Percentiles rank a stretch among this genome's conserved stretches.
These are phyloP conservation scores for Strongylocentrotus purpuratus DNA, from an alignment of 35 echinoderm and acorn worm genomes.

Conservation along the genomic window DNA sequence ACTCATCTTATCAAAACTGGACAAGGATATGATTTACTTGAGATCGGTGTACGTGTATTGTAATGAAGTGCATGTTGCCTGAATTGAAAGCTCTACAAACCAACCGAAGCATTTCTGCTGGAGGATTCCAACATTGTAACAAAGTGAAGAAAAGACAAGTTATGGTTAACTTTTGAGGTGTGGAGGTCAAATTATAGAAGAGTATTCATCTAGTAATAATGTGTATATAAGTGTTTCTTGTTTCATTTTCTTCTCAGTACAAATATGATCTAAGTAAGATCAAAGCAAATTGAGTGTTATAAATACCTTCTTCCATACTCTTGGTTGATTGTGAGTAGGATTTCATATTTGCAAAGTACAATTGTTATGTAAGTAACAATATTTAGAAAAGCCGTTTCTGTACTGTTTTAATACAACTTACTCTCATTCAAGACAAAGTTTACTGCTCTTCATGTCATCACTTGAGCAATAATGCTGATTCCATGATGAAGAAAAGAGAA, in stretches of 20 bases:
- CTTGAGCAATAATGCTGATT: not conserved
- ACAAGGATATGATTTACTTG: not conserved
- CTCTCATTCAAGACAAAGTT: not conserved
- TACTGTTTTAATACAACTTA: not conserved
- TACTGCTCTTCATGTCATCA: too few species aligned
- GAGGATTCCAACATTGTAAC: not conserved
- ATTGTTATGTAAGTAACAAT: not conserved
- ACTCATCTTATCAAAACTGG: not conserved
- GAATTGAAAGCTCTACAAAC: not conserved
- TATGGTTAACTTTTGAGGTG: not conserved
- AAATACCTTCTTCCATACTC: not conserved
- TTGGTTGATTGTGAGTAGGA: not conserved
- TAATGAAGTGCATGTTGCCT: not conserved
- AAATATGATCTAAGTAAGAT: not conserved
- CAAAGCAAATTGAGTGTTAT: not conserved
- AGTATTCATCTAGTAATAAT: not conserved
- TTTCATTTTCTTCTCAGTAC: not conserved
- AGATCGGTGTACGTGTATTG: not conserved
- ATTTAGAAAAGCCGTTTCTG: not conserved
- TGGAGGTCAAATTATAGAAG: not conserved
- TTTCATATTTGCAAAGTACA: not conserved
- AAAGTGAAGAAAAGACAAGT: not conserved
- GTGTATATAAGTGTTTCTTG: not conserved
- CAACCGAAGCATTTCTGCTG: not conserved
- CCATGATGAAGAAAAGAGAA: not conserved